These are phyloP conservation scores for Sitophilus oryzae DNA, from an alignment of 1,140 invertebrate species.

Conservation along the genomic window DNA sequence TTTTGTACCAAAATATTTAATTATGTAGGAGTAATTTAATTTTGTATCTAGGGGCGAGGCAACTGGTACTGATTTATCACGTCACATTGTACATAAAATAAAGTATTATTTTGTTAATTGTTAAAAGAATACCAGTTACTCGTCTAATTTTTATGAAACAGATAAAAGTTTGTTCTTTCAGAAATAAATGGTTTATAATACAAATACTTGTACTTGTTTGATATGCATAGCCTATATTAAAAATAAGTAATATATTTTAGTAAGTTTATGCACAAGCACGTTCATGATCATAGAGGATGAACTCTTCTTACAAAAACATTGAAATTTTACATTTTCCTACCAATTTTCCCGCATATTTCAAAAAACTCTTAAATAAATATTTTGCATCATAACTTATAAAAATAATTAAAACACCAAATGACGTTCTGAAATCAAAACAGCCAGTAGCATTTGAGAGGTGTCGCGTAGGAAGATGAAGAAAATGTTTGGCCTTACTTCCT, in stretches of 20 bases:
- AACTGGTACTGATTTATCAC: not conserved
- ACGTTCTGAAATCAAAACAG: too few relatives aligned
- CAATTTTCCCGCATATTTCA: too few relatives aligned
- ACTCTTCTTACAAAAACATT: too few relatives aligned
- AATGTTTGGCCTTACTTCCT: not conserved
- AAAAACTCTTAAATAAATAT: too few relatives aligned
- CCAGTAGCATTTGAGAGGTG: not conserved
- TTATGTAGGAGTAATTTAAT: constrained; percentile 12
- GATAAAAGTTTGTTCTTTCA: not conserved
- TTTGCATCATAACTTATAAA: too few relatives aligned
- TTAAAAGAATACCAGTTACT: not conserved
- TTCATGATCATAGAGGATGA: too few relatives aligned
- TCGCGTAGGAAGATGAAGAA: constrained; percentile 28
- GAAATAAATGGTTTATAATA: constrained; percentile 4
- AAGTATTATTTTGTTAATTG: constrained; percentile 16
- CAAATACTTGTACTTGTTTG: too few relatives aligned
- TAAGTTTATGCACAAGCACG: too few relatives aligned
- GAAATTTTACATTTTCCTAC: too few relatives aligned
- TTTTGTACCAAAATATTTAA: constrained; percentile 33
- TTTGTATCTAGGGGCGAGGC: constrained; percentile 1
- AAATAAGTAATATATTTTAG: too few relatives aligned
- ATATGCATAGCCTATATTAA: too few relatives aligned
- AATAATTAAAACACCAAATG: too few relatives aligned
- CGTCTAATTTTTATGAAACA: not conserved
- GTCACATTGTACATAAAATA: constrained; percentile 8